These are phyloP conservation scores for Alces alces DNA, from an alignment of 2,113 vertebrate species.

Conservation along the genomic window DNA sequence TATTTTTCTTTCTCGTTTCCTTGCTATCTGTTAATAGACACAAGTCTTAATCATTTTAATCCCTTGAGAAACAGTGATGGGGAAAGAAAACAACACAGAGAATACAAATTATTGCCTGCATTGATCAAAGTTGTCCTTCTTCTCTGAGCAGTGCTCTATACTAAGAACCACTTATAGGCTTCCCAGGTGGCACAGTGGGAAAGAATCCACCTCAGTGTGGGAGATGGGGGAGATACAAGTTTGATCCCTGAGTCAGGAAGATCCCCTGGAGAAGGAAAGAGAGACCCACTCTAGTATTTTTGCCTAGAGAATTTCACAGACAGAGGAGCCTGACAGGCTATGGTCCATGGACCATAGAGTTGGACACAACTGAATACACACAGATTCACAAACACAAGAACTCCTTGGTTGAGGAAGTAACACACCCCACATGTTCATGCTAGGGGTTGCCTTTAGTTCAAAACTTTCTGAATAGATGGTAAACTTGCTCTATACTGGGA, in stretches of 20 bases:
- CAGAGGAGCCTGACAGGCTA: not conserved
- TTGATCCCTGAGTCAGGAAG: not conserved
- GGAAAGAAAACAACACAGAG: not conserved
- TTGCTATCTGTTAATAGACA: not conserved
- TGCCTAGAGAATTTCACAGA: not conserved
- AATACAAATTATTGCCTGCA: not conserved
- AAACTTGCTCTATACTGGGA: not conserved
- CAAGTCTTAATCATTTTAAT: not conserved
- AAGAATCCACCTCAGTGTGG: not conserved
- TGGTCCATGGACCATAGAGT: not conserved
- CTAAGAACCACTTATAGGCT: not conserved
- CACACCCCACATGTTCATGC: fast-evolving
- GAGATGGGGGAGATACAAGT: not conserved
- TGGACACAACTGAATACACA: not conserved
- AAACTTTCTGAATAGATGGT: not conserved
- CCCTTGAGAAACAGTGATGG: not conserved
- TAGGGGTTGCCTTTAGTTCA: not conserved
- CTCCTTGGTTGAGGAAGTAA: not conserved
- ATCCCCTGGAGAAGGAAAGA: not conserved
- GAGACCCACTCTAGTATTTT: not conserved
- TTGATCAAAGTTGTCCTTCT: not conserved
- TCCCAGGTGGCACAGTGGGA: not conserved
- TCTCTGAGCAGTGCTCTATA: not conserved
- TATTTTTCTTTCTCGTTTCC: not conserved
- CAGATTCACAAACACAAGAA: not conserved